Conservation (phyloP, 92 coral and sea anemone species). For the Umimayanthus kanabou region DNA sequence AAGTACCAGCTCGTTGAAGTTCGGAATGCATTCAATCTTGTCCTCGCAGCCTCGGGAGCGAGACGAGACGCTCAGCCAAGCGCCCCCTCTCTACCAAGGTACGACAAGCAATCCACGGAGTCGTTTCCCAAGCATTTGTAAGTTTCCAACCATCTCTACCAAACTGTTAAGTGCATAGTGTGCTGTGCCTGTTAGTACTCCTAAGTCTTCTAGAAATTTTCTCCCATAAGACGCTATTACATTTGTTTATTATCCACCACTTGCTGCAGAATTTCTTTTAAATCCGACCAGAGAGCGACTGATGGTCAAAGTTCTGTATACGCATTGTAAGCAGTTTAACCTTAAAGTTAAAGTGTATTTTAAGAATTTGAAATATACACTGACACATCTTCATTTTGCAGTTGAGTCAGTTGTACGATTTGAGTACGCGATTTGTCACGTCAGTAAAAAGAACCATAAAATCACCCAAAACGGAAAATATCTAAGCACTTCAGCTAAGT, state of each 20-base stretch:
- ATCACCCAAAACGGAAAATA: conserved; percentile 15
- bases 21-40: conserved; percentile 83
- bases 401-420: conserved; percentile 2
- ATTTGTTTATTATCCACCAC: background rate
- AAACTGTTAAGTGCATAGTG: background rate
- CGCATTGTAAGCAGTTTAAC: background rate
- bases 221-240: conserved; percentile 1
- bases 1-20: conserved; percentile 71
- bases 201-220: background rate
- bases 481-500: background rate
- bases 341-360: background rate
- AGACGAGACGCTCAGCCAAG: conserved; percentile 24
- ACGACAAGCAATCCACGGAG: conserved; percentile 32
- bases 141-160: conserved; percentile 15
- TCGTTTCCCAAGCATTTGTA: conserved; percentile 40
- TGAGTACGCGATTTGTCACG: background rate
- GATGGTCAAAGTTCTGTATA: background rate
- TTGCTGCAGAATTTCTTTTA: background rate
- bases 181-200: no score
- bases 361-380: conserved; percentile 15
- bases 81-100: conserved; percentile 41
- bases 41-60: conserved; percentile 65
- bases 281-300: background rate
- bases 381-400: background rate
- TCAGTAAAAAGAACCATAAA: background rate